A percentile compares a stretch with the other conserved stretches of the same genome.
Evolutionary conservation across 2,113 vertebrate species (phyloP).

Genomic region (Thomomys bottae): DNA sequence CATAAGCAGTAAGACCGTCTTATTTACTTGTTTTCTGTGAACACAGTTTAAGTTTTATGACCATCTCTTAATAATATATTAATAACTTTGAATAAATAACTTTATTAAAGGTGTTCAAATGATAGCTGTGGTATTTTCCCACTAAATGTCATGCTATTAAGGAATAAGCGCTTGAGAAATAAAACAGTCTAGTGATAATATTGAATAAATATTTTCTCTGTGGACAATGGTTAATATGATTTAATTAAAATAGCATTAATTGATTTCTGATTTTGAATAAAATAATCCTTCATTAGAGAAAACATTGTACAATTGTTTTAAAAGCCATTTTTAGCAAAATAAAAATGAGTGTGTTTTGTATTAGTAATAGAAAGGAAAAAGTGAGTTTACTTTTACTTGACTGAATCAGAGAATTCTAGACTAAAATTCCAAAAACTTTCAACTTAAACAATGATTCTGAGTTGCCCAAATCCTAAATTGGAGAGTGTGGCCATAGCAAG

Average conservation of each 20-base stretch:
- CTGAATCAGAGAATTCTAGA: neutral
- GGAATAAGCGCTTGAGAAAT: neutral
- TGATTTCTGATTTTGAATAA: constrained; percentile 25
- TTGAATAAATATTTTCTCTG: neutral
- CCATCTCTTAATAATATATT: no score
- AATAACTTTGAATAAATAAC: constrained; percentile 31
- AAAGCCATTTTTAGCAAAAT: neutral
- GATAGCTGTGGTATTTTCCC: neutral
- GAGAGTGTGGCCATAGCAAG: neutral
- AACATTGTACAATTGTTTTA: neutral
- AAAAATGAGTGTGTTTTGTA: neutral
- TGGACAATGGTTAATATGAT: neutral
- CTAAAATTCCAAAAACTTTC: neutral
- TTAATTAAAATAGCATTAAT: constrained; percentile 18
- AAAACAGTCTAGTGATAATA: neutral
- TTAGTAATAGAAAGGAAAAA: neutral
- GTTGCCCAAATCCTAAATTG: neutral
- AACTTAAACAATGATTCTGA: neutral
- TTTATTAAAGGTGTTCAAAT: constrained; percentile 40
- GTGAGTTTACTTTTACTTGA: neutral
- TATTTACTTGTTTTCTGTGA: no score
- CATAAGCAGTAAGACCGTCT: neutral
- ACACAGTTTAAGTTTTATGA: no score
- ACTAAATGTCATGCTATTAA: constrained; percentile 32
- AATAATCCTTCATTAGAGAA: neutral